Percentiles rank a stretch among this genome's conserved stretches.
Evolutionary conservation across 2,888 invertebrate species (phyloP).

Genomic region (Hirtodrosophila trivittata): DNA sequence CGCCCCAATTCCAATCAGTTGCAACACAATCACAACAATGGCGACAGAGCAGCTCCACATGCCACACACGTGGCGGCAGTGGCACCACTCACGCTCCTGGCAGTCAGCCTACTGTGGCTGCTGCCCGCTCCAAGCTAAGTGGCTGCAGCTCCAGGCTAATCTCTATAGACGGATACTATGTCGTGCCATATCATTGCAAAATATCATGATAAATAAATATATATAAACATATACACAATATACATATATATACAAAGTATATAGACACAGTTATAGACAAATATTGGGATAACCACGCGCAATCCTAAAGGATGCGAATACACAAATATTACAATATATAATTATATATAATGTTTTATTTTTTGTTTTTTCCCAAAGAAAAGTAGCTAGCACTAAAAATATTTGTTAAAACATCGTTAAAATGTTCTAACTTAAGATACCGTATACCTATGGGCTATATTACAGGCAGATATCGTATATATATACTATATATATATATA

Average conservation of each 20-base stretch:
- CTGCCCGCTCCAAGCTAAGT: conserved; percentile 61
- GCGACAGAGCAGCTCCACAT: conserved; percentile 29
- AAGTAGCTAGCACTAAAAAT: conserved; percentile 50
- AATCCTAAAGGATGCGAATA: conserved; percentile 22
- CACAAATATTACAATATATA: conserved; percentile 25
- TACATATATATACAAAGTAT: conserved; percentile 22
- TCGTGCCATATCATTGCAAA: conserved; percentile 76
- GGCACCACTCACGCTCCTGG: conserved; percentile 37
- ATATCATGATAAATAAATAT: conserved; percentile 66
- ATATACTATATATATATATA: background rate
- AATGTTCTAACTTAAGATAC: conserved; percentile 28
- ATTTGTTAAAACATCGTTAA: conserved; percentile 38
- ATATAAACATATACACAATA: conserved; percentile 12
- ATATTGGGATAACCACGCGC: conserved; percentile 27
- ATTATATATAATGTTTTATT: conserved; percentile 19
- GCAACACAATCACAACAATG: conserved; percentile 44
- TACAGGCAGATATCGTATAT: no score
- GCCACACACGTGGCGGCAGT: conserved; percentile 32
- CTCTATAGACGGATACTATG: conserved; percentile 19
- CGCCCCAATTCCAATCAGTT: conserved; percentile 84
- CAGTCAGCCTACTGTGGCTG: conserved; percentile 37
- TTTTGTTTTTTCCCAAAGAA: conserved; percentile 20
- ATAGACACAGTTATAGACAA: conserved; percentile 27
- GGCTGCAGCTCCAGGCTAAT: background rate
- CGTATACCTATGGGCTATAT: conserved; percentile 7